A percentile compares a stretch with the other conserved stretches of the same genome.
Conservation (phyloP, 2,113 vertebrate species). For the Xenopus laevis region DNA sequence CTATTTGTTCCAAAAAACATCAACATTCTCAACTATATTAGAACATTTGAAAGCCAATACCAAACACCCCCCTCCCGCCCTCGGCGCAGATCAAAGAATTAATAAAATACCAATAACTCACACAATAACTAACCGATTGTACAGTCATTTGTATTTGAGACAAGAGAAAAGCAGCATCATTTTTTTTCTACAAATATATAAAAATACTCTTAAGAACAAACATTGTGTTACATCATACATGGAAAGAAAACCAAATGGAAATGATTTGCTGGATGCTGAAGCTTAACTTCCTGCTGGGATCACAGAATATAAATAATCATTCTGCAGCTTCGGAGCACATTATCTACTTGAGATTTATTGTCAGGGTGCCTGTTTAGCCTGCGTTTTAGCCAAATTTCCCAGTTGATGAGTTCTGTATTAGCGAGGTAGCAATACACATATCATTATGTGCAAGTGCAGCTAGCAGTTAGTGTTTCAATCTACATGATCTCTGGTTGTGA, state of each 20-base stretch:
- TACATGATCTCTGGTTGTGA: conserved; percentile 10
- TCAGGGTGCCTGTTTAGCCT: too few relatives aligned
- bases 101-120: neutral
- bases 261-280: neutral
- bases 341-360: neutral
- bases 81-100: neutral
- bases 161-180: neutral
- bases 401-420: conserved; percentile 16
- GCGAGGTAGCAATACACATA: conserved; percentile 28
- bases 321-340: neutral
- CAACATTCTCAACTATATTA: neutral
- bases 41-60: neutral
- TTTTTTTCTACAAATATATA: conserved; percentile 15
- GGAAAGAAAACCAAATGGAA: conserved; percentile 4
- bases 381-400: neutral
- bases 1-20: too few relatives aligned
- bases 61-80: neutral
- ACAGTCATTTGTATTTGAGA: neutral
- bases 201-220: conserved; percentile 17
- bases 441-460: neutral
- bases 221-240: neutral
- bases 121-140: neutral
- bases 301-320: neutral
- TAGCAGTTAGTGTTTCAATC: conserved; percentile 26
- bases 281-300: neutral